Percentiles rank a stretch among this genome's conserved stretches.
Conservation (phyloP, 2,888 invertebrate species). For the Saturnia pavonia region DNA sequence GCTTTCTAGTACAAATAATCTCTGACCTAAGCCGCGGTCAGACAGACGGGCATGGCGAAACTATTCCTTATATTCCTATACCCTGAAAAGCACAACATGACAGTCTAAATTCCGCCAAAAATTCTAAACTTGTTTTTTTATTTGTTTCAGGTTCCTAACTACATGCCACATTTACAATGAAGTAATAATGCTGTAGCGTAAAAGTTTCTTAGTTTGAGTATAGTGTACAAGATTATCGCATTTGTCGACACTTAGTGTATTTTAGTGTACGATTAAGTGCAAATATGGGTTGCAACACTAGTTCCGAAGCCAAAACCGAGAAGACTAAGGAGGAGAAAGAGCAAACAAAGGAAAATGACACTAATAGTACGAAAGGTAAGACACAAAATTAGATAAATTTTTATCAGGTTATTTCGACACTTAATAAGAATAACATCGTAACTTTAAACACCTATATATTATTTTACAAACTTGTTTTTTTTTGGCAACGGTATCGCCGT, state of each 20-base stretch:
- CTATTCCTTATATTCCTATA: too few relatives aligned
- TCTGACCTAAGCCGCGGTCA: too few relatives aligned
- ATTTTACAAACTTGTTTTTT: too few relatives aligned
- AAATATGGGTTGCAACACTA: constrained; percentile 66
- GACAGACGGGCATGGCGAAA: too few relatives aligned
- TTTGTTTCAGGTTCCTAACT: constrained; percentile 46
- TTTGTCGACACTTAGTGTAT: constrained; percentile 30
- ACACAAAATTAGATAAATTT: not conserved
- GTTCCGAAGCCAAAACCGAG: constrained; percentile 56
- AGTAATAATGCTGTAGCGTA: constrained; percentile 42
- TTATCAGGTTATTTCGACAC: not conserved
- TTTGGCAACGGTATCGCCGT: too few relatives aligned
- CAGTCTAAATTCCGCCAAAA: not conserved
- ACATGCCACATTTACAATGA: constrained; percentile 27
- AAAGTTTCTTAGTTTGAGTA: constrained; percentile 21
- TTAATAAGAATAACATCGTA: too few relatives aligned
- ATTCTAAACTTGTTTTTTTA: constrained; percentile 10
- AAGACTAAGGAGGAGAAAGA: constrained; percentile 52
- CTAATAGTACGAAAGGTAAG: constrained; percentile 45
- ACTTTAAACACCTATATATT: too few relatives aligned
- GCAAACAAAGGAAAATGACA: constrained; percentile 43
- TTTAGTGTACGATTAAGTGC: constrained; percentile 32
- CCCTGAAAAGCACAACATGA: too few relatives aligned
- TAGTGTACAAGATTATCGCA: constrained; percentile 28
- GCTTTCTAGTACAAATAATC: too few relatives aligned